These are phyloP conservation scores for Eonycteris spelaea DNA, from an alignment of 2,113 vertebrate species.

Conservation along the genomic window DNA sequence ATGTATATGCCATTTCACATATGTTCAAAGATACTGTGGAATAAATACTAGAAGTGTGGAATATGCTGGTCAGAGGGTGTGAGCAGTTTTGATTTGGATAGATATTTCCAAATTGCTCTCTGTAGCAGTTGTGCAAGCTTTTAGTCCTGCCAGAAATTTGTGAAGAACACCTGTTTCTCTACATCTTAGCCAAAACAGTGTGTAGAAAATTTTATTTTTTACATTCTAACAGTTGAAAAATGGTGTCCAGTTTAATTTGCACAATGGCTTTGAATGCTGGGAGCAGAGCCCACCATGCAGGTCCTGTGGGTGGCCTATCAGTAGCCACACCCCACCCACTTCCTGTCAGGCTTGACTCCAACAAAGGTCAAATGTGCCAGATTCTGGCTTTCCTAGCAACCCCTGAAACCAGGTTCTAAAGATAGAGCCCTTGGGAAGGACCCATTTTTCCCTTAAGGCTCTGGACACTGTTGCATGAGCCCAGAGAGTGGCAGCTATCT, in stretches of 20 bases:
- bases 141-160: neutral
- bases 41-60: neutral
- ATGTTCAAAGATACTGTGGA: neutral
- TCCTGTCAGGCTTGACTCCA: neutral
- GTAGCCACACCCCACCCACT: neutral
- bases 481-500: neutral
- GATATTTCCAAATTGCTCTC: neutral
- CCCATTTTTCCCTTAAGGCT: neutral
- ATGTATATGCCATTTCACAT: neutral
- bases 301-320: neutral
- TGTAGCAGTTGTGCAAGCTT: neutral
- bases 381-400: neutral
- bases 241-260: neutral
- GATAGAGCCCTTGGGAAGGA: neutral
- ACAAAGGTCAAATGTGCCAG: neutral
- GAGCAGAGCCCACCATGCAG: neutral
- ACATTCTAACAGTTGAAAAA: neutral
- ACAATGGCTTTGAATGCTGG: neutral
- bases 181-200: neutral
- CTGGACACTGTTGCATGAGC: neutral
- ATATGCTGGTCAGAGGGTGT: neutral
- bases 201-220: neutral
- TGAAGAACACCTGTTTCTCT: neutral
- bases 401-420: neutral
- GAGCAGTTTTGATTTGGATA: neutral